Evolutionary conservation across 92 coral and sea anemone genomes (phyloP).

Genomic region (Micromussa lordhowensis): DNA sequence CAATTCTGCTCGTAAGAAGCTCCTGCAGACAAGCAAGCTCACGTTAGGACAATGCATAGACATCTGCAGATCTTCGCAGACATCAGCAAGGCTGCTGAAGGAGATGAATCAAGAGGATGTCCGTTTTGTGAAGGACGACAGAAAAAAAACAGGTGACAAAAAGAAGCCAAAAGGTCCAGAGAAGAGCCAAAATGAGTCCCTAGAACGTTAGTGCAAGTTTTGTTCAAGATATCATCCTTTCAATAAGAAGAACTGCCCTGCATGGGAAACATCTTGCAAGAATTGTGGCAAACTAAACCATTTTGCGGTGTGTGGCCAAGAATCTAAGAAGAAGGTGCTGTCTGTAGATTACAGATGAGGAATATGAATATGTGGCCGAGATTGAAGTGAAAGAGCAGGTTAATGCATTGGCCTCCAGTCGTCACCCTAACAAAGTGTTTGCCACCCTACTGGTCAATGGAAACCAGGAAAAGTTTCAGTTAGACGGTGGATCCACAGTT

Average conservation of each 20-base stretch:
- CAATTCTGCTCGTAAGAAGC: conserved; percentile 11
- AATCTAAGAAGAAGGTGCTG: neutral
- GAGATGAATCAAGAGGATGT: conserved; percentile 28
- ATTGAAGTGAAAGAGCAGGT: neutral
- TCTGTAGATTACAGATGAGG: conserved; percentile 4
- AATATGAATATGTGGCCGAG: conserved; percentile 22
- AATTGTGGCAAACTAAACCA: conserved; percentile 34
- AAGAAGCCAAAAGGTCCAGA: neutral
- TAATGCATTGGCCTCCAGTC: neutral
- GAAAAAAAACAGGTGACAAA: conserved; percentile 18
- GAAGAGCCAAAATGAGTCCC: conserved; percentile 4
- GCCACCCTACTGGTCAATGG: conserved; percentile 59
- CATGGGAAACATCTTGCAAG: conserved; percentile 30
- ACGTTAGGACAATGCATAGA: conserved; percentile 34
- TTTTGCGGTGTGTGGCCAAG: conserved; percentile 27
- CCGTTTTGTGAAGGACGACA: conserved; percentile 25
- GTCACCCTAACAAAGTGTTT: conserved; percentile 29
- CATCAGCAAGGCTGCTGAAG: conserved; percentile 11
- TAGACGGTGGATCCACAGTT: conserved; percentile 38
- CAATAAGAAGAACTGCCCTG: conserved; percentile 28
- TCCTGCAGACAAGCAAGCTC: neutral
- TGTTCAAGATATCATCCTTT: neutral
- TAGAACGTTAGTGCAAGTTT: conserved; percentile 11
- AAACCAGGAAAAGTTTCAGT: conserved; percentile 21
- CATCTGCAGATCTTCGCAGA: conserved; percentile 35